Base-by-base conservation (phyloP, 1,140 invertebrate species). In the Teleogryllus occipitalis region DNA sequence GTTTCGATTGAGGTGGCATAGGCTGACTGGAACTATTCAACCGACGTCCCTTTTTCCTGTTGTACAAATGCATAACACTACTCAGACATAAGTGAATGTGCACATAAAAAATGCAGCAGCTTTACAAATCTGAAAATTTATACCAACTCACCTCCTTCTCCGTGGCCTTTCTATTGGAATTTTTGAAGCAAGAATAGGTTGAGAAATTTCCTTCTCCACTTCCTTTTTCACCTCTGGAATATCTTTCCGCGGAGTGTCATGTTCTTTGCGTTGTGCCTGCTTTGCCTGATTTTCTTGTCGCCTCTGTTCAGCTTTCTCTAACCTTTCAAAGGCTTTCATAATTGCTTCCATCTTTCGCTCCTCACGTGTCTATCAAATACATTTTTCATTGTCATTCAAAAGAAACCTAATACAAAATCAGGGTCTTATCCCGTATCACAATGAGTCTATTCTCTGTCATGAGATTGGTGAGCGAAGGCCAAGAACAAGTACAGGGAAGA, bases 331-430 rank as follows among this genome's bases (percentile, higher is more conserved):
- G 0, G 96, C 95, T 84, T 96, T 95, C 91, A 99, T 93, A 81
- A 97, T 96, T 0, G 96, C 96, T 84, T 97, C 95, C 89, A 99
- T 92, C 87, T 99, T 99, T n/a, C 96, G 90, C 84, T 99, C 97
- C 86, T 99, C 97, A 7, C 96, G 87, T 6, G 94, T 95, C 92
- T 95, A 87, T 39, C 5, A 5, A 39, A 39, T 39, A 39, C 27
- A 39, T 39, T 39, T 39, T 5, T 39, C 27, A 39, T 2, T 39
- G 27, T 2, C 5, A 39, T 1, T 39, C 27, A 39, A 39, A 39
- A 39, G 27, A 39, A 39, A 39, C 27, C 27, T 5, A 39, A 39
- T 39, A 39, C 27, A 39, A 39, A 39, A 39, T 39, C 27, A 39
- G 1, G 5, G 27, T 39, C 27, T 2, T 39, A 39, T 39, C 27